Conservation (phyloP, 2,888 invertebrate genomes). For the Mystacides longicornis region DNA sequence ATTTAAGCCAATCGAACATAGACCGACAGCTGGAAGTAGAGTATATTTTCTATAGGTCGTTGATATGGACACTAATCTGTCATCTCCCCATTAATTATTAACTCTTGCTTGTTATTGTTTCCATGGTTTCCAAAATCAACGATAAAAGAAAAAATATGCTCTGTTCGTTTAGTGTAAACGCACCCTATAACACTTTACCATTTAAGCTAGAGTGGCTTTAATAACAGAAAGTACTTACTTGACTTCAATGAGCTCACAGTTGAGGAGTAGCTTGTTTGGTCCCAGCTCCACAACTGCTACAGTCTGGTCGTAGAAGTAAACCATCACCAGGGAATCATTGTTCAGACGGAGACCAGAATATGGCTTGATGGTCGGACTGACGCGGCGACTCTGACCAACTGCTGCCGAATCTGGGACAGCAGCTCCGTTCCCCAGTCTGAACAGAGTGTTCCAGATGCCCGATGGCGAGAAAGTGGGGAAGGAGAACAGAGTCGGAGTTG, state of each 20-base stretch:
- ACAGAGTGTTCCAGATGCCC: neutral
- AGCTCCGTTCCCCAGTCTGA: conserved; percentile 37
- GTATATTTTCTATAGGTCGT: too few species aligned
- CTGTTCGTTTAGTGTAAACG: too few species aligned
- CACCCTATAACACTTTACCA: too few species aligned
- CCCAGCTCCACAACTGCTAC: conserved; percentile 76
- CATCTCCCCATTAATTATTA: too few species aligned
- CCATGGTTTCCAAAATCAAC: too few species aligned
- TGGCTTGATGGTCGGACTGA: conserved; percentile 46
- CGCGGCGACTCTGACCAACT: conserved; percentile 30
- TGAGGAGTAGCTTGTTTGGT: conserved; percentile 59
- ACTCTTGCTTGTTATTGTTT: too few species aligned
- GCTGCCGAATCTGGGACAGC: conserved; percentile 24
- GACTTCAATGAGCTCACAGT: conserved; percentile 80
- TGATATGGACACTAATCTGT: too few species aligned
- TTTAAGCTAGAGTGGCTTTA: too few species aligned
- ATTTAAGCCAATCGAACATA: too few species aligned
- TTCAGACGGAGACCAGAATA: conserved; percentile 58
- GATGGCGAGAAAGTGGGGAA: neutral
- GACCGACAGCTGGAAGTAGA: too few species aligned
- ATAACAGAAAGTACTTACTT: conserved; percentile 53
- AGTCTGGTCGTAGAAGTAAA: conserved; percentile 75
- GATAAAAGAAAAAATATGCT: too few species aligned
- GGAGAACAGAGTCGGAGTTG: conserved; percentile 38
- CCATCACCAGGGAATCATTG: conserved; percentile 63